Conservation (phyloP, 1,140 invertebrate species). For the Armadillidium nasatum region DNA sequence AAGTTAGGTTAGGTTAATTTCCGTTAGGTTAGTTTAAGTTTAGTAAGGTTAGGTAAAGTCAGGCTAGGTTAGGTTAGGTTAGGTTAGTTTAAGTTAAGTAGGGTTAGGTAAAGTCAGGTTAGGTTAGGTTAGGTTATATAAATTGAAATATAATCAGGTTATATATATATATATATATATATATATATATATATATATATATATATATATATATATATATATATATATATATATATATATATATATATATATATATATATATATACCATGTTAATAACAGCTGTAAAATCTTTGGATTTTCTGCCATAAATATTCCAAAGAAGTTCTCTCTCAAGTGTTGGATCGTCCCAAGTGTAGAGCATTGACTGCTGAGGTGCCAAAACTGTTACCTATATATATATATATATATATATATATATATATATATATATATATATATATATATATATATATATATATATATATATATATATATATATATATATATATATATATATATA, state of each 20-base stretch:
- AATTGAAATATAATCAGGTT: too few relatives aligned
- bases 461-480: constrained; percentile 8
- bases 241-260: constrained; percentile 18
- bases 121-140: too few relatives aligned
- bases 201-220: constrained; percentile 14
- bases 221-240: constrained; percentile 18
- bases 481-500: constrained; percentile 20
- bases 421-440: too few relatives aligned
- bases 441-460: too few relatives aligned
- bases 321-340: constrained; percentile 62
- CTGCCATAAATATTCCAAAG: constrained; percentile 80
- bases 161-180: constrained; percentile 14
- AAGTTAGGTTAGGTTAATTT: too few relatives aligned
- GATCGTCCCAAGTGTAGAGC: constrained; percentile 82
- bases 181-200: constrained; percentile 17
- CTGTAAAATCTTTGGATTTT: constrained; percentile 65
- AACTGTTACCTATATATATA: constrained; percentile 58
- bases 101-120: too few relatives aligned
- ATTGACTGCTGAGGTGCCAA: constrained; percentile 71
- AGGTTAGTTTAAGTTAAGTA: too few relatives aligned
- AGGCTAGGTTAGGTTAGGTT: too few relatives aligned
- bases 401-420: too few relatives aligned
- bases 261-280: constrained; percentile 63
- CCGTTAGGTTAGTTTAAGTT: too few relatives aligned
- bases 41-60: too few relatives aligned